phyloP scores from a whole-genome alignment of 2,113 vertebrate species.

The Neopipo cinnamomea region DNA sequence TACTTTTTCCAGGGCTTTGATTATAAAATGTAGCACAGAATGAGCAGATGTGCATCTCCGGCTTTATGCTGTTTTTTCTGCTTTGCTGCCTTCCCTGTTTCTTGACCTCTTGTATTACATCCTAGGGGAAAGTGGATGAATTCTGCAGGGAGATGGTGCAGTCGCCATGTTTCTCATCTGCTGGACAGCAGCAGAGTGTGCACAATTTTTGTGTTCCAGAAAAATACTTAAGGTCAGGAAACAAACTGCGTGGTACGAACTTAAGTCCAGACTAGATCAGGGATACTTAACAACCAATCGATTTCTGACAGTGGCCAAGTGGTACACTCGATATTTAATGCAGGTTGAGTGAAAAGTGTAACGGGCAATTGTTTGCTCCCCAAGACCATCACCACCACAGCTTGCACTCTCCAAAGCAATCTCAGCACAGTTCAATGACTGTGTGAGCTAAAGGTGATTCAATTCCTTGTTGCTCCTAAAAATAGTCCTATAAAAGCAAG shows the following conservation, averaged over 20 bases:
- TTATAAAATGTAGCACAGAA: not conserved
- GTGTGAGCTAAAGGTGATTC: not conserved
- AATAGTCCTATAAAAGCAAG: not conserved
- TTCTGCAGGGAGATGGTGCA: not conserved
- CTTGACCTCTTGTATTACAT: not conserved
- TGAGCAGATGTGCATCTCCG: not conserved
- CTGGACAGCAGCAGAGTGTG: not conserved
- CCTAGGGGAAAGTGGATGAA: not conserved
- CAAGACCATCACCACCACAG: not conserved
- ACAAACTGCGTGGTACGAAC: not conserved
- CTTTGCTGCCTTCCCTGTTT: not conserved
- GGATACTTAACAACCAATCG: not conserved
- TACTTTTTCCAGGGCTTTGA: conserved; percentile 9
- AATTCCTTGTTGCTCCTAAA: not conserved
- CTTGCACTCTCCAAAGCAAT: not conserved
- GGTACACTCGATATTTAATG: not conserved
- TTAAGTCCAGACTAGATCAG: not conserved
- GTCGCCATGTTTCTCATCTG: not conserved
- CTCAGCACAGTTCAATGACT: not conserved
- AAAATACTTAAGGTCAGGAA: not conserved
- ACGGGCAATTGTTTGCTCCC: not conserved
- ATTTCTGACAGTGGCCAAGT: not conserved
- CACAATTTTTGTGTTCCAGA: fast-evolving
- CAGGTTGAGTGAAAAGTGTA: not conserved
- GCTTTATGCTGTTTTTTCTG: not conserved